These are phyloP conservation scores for Argyresthia goedartella DNA, from an alignment of 2,888 invertebrate species.

Conservation along the genomic window DNA sequence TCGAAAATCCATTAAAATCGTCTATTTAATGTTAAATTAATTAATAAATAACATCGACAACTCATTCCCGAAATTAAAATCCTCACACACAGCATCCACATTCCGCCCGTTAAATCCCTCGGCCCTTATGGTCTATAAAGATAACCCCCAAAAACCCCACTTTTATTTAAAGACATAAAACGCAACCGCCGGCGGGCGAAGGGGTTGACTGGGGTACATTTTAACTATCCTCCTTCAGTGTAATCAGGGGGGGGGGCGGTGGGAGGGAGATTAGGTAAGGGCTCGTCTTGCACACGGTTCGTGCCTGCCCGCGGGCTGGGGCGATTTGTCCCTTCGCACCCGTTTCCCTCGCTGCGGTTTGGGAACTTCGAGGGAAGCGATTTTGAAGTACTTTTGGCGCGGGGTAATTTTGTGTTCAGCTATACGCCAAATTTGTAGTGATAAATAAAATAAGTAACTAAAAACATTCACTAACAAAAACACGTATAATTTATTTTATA, in stretches of 20 bases:
- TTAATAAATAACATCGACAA: too few relatives aligned
- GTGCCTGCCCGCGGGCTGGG: slow-evolving; percentile 55
- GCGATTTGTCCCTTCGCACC: slow-evolving; percentile 60
- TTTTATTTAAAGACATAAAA: slow-evolving; percentile 44
- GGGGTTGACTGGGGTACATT: slow-evolving; percentile 35
- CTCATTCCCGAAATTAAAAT: too few relatives aligned
- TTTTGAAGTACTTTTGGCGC: not conserved
- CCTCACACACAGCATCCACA: not conserved
- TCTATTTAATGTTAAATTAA: too few relatives aligned
- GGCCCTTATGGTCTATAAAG: slow-evolving; percentile 3
- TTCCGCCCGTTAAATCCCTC: not conserved
- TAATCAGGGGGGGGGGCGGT: slow-evolving; percentile 43
- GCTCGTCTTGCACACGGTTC: slow-evolving; percentile 68
- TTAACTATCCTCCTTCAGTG: slow-evolving; percentile 52
- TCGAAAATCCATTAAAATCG: too few relatives aligned
- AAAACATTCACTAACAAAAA: too few relatives aligned
- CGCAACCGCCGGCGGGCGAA: slow-evolving; percentile 23
- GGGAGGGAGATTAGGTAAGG: slow-evolving; percentile 45
- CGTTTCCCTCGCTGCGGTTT: slow-evolving; percentile 20
- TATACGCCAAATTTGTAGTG: not conserved
- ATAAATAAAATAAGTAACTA: too few relatives aligned
- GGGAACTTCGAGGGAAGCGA: too few relatives aligned
- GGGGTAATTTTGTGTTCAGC: not conserved
- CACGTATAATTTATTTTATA: too few relatives aligned
- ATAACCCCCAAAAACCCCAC: slow-evolving; percentile 21